A percentile compares a stretch with the other conserved stretches of the same genome.
Conservation (phyloP, 2,113 vertebrate genomes). For the human region GRCh38 chr2:18113001-18113500, state of each 20-base stretch:
- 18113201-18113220: background rate
- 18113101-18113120: background rate
- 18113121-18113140: background rate
- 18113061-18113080: background rate
- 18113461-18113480: background rate
- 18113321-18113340: background rate
- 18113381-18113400: too few relatives aligned
- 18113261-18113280: fast-evolving
- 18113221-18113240: background rate
- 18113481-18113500: background rate
- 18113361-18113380: too few relatives aligned
- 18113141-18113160: background rate
- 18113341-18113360: background rate
- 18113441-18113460: background rate
- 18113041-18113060: background rate
- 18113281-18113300: background rate
- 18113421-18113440: background rate
- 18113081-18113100: background rate
- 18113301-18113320: fast-evolving
- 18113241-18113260: background rate
- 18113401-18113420: background rate
- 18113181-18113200: fast-evolving
- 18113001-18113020: background rate
- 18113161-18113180: background rate
- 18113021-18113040: background rate